Evolutionary conservation across 2,797 vertebrate species (phyloP).

Genomic region (Oophaga sylvatica): DNA sequence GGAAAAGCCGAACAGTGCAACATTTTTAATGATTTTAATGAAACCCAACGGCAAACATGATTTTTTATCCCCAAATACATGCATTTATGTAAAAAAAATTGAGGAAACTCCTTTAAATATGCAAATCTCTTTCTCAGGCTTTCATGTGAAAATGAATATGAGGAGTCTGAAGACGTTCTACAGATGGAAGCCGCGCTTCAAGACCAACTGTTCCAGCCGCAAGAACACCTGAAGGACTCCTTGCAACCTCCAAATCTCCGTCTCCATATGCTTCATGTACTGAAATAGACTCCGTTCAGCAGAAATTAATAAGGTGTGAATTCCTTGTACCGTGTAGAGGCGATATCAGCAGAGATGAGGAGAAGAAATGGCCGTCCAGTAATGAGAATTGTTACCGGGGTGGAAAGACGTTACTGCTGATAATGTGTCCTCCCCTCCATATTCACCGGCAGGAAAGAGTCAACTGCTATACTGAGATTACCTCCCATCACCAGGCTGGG

Average conservation of each 20-base stretch:
- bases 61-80: no score
- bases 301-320: conserved; percentile 44
- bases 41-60: no score
- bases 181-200: neutral
- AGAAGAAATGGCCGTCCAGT: neutral
- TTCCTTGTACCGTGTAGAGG: neutral
- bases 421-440: neutral
- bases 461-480: neutral
- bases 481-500: neutral
- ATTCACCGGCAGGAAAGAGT: neutral
- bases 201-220: neutral
- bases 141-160: no score
- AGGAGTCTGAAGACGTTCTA: neutral
- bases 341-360: neutral
- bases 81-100: no score
- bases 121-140: no score
- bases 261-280: conserved; percentile 11
- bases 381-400: conserved; percentile 9
- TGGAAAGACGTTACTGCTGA: neutral
- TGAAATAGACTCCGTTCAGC: conserved; percentile 25
- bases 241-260: neutral
- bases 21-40: no score
- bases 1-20: no score
- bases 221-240: conserved; percentile 21
- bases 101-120: no score